phyloP scores from a whole-genome alignment of 2,888 invertebrate genomes.

The Cryptus viduatorius region DNA sequence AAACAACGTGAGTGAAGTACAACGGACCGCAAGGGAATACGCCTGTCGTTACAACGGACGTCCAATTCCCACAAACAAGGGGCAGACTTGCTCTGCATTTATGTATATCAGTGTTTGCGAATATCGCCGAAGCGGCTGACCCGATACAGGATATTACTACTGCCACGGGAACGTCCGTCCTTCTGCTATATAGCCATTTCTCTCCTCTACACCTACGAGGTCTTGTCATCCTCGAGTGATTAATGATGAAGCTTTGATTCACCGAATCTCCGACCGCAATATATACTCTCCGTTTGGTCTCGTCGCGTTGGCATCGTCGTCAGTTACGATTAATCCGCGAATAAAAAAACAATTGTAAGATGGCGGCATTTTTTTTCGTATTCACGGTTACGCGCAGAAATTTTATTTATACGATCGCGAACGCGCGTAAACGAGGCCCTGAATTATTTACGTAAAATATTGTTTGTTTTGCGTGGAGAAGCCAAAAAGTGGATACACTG shows the following conservation, averaged over 20 bases:
- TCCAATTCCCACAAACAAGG: constrained; percentile 55
- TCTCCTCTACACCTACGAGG: constrained; percentile 7
- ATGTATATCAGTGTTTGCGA: constrained; percentile 1
- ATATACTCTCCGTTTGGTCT: background rate
- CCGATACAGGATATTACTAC: constrained; percentile 60
- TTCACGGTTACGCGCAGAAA: background rate
- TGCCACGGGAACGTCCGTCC: constrained; percentile 17
- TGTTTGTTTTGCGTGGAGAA: background rate
- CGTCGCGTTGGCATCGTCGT: background rate
- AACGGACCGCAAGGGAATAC: constrained; percentile 49
- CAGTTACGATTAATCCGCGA: background rate
- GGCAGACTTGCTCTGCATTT: constrained; percentile 30
- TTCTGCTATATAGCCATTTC: constrained; percentile 26
- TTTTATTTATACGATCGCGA: background rate
- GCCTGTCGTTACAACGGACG: constrained; percentile 45
- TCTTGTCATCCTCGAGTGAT: constrained; percentile 2
- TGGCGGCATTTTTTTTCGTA: background rate
- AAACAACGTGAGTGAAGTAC: constrained; percentile 9
- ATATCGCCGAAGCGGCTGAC: constrained; percentile 25
- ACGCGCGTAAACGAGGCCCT: background rate
- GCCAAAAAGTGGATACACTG: background rate
- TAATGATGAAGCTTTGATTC: constrained; percentile 23
- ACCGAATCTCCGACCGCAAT: constrained; percentile 1
- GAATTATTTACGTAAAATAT: constrained; percentile 13
- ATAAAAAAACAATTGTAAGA: background rate